Conservation (phyloP, 2,113 vertebrate genomes). For the Regulus satrapa region DNA sequence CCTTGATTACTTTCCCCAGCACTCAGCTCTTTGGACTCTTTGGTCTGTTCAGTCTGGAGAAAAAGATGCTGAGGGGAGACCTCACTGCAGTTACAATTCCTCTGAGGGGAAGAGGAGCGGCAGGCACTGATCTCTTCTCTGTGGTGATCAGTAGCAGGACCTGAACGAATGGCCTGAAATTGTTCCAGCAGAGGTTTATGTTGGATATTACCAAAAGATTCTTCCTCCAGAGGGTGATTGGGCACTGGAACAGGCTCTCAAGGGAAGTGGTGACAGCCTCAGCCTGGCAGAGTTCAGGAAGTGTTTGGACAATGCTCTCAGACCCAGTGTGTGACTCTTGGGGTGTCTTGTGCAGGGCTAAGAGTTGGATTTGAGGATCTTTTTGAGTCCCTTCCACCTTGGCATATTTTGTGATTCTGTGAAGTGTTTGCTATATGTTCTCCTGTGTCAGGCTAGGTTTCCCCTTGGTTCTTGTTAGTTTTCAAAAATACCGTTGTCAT, state of each 20-base stretch:
- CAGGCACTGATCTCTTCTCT: neutral
- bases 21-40: neutral
- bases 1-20: neutral
- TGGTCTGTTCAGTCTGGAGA: neutral
- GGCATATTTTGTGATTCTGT: neutral
- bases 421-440: neutral
- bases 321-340: neutral
- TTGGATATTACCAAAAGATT: neutral
- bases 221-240: neutral
- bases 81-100: neutral
- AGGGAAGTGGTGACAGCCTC: neutral
- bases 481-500: neutral
- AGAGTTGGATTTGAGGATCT: neutral
- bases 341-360: neutral
- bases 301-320: neutral
- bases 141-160: neutral
- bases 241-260: neutral
- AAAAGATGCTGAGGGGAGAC: neutral
- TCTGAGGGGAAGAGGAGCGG: neutral
- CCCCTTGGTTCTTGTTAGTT: neutral
- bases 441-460: neutral
- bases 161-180: rapidly evolving
- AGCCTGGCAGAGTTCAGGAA: neutral
- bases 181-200: neutral
- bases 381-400: neutral